Evolutionary conservation across 1,140 invertebrate genomes (phyloP).

Genomic region (Carcinoscorpius rotundicauda): DNA sequence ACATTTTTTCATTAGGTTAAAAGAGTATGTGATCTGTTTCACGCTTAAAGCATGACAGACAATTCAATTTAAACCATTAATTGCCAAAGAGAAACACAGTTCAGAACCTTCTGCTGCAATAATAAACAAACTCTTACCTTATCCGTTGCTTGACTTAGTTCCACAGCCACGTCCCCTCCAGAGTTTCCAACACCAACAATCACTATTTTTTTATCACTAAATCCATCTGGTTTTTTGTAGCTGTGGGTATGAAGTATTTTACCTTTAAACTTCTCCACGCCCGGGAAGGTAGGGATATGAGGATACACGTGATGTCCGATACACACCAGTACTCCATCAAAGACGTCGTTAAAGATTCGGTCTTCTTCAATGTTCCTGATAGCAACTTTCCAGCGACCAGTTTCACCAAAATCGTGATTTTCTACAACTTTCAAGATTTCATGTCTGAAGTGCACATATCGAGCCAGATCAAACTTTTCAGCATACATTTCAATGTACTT

Average conservation of each 20-base stretch:
- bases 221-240: constrained; percentile 29
- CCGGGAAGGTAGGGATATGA: constrained; percentile 12
- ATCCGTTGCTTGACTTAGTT: constrained; percentile 35
- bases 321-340: constrained; percentile 20
- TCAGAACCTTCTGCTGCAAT: too few species aligned
- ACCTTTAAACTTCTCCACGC: constrained; percentile 35
- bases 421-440: constrained; percentile 6
- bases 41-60: too few species aligned
- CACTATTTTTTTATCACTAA: constrained; percentile 34
- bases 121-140: constrained; percentile 27
- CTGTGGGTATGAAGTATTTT: constrained; percentile 36
- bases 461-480: constrained; percentile 30
- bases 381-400: constrained; percentile 23
- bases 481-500: constrained; percentile 35
- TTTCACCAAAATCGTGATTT: constrained; percentile 8
- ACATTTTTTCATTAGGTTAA: too few species aligned
- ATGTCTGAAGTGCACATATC: constrained; percentile 30
- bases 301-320: constrained; percentile 23
- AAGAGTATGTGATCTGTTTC: too few species aligned
- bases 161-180: constrained; percentile 41
- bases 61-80: too few species aligned
- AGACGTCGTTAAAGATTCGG: constrained; percentile 17
- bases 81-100: too few species aligned
- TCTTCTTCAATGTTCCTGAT: constrained; percentile 15
- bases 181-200: constrained; percentile 46